phyloP scores from a whole-genome alignment of 37 sponge, comb jelly and placozoan genomes.

The Axinella damicornis region DNA sequence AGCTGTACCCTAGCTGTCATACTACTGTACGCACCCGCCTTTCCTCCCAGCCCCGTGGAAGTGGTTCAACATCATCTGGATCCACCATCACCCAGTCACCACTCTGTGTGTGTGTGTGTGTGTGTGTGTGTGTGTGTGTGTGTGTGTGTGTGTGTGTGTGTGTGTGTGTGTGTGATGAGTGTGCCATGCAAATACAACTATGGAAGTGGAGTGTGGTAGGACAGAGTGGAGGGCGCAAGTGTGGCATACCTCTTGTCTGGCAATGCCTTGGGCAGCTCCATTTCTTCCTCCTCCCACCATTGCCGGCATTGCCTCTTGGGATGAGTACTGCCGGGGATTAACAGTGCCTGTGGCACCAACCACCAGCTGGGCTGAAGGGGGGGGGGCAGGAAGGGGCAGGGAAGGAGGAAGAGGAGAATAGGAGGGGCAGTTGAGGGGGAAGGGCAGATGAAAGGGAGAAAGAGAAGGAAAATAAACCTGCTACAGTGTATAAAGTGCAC shows the following conservation, averaged over 20 bases:
- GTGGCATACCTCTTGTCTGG: too few relatives aligned
- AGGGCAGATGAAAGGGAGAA: background rate
- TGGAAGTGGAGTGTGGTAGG: too few relatives aligned
- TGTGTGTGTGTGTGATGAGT: background rate
- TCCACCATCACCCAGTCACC: slow-evolving; percentile 5
- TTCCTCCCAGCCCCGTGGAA: slow-evolving; percentile 94
- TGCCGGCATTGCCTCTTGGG: background rate
- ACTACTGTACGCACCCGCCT: slow-evolving; percentile 40
- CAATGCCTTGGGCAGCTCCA: too few relatives aligned
- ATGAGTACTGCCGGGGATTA: background rate
- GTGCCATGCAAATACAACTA: too few relatives aligned
- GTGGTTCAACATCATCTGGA: slow-evolving; percentile 59
- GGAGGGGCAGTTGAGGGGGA: background rate
- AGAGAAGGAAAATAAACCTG: background rate
- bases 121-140: background rate
- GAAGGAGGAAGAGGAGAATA: slow-evolving; percentile 11
- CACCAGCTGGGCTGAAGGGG: slow-evolving; percentile 3
- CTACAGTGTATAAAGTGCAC: too few relatives aligned
- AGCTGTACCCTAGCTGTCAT: too few relatives aligned
- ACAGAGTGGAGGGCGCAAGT: too few relatives aligned
- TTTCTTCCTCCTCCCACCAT: too few relatives aligned
- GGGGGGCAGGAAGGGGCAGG: background rate
- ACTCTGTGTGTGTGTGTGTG: background rate
- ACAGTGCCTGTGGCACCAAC: slow-evolving; percentile 17
- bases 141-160: background rate